Base-by-base conservation (phyloP, 2,797 vertebrate genomes). In the Stomatorhinus walkeri region DNA sequence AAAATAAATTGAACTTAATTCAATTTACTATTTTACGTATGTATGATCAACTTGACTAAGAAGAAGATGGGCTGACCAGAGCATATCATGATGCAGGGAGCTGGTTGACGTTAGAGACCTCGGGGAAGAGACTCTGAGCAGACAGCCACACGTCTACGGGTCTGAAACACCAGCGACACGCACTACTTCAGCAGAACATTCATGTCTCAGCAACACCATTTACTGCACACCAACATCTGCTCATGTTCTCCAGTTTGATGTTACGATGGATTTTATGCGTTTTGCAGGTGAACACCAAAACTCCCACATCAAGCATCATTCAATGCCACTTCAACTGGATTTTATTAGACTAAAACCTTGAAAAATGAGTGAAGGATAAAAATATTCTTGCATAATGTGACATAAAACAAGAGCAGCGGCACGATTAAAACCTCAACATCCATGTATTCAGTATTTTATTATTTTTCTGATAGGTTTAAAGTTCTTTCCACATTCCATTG, bases 231-330 rank as follows among this genome's bases (percentile, higher is more conserved):
- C 24, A 72, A 72, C 28, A 32, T 72, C 2, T 12, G 89, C 97
- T 93, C 95, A 98, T 97, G 92, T 98, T 98, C 92, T 98, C 98
- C 1, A 97, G 98, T 92, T 98, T 98, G 91, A 98, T 95, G 92
- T 98, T 97, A 40, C 97, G 96, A 81, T 98, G 97, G 92, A 98
- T 97, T 89, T 98, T 96, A 97, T 98, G 92, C 89, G 87, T 87
- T 54, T 90, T 10, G 43, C 19, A 84, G 36, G 19, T 52, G 0
- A 52, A 16, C 12, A 3, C 51, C 9, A 72, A 52, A 85, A 28
- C 22, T 36, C 28, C 2, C 22, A 72, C 68, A 28, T 14, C n/a
- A 28, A 72, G 9, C 24, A 0, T 36, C 28, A 61, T 22, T 61
- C 22, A 61, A 61, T 19, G 56, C 19, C 5, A 51, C 49, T 51